These are phyloP conservation scores for Ammodramus savannarum DNA, from an alignment of 2,113 vertebrate genomes.

Conservation along the genomic window DNA sequence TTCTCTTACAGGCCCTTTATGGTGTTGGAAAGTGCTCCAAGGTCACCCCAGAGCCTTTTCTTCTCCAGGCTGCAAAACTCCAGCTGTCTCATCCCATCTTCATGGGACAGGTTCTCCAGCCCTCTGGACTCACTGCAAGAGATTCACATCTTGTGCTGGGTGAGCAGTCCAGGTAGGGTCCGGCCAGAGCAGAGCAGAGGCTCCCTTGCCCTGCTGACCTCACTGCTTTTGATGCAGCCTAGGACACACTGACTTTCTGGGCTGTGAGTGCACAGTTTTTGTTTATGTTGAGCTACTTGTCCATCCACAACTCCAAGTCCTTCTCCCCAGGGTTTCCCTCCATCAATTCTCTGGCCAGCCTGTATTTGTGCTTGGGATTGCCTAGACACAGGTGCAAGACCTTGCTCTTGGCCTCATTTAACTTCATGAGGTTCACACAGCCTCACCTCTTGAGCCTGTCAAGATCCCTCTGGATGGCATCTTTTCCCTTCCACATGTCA, in stretches of 20 bases:
- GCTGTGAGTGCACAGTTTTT: neutral
- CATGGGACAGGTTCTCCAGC: neutral
- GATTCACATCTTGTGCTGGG: neutral
- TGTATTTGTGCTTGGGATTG: neutral
- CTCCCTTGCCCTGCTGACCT: too few relatives aligned
- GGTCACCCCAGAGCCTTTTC: neutral
- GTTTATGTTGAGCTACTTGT: neutral
- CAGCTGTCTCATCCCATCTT: neutral
- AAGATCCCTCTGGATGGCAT: neutral
- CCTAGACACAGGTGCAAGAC: neutral
- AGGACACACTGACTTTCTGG: rapidly evolving
- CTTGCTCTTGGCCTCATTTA: neutral
- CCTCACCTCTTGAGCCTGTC: neutral
- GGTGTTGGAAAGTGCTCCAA: neutral
- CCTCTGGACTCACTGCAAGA: neutral
- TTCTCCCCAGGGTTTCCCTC: neutral
- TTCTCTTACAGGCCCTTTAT: neutral
- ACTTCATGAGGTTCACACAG: neutral
- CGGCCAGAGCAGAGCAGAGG: neutral
- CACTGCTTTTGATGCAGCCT: neutral
- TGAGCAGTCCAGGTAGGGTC: neutral
- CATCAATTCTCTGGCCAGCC: neutral
- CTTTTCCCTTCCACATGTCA: neutral
- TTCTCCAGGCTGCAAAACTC: neutral
- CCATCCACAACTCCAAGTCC: neutral